phyloP scores from a whole-genome alignment of 2,797 vertebrate species.

The Bucorvus abyssinicus region DNA sequence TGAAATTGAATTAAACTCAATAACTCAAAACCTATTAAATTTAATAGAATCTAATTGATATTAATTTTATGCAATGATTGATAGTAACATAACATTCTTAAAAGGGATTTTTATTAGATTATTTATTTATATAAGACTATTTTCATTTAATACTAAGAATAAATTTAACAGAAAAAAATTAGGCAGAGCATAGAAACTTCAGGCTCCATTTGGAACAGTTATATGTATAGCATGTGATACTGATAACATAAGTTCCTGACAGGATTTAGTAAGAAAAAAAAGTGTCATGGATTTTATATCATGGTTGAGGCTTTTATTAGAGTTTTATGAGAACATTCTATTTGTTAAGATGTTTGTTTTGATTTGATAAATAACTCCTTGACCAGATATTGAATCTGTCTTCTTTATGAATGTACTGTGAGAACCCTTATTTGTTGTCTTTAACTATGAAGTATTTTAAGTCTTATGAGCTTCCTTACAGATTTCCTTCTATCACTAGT shows the following conservation, averaged over 20 bases:
- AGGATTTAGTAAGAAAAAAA: slow-evolving; percentile 48
- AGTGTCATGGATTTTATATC: slow-evolving; percentile 7
- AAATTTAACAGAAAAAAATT: slow-evolving; percentile 14
- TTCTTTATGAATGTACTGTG: not conserved
- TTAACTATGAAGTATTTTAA: not conserved
- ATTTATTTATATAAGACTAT: slow-evolving; percentile 48
- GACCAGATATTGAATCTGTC: not conserved
- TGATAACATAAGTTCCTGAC: slow-evolving; percentile 21
- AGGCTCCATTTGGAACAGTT: slow-evolving; percentile 1
- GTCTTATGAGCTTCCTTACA: not conserved
- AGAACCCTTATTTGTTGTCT: not conserved
- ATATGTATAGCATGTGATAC: not conserved
- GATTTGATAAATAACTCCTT: slow-evolving; percentile 54
- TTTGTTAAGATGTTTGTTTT: slow-evolving; percentile 40
- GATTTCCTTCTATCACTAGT: not conserved
- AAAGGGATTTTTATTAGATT: slow-evolving; percentile 43
- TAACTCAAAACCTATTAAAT: slow-evolving; percentile 75
- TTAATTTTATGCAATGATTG: slow-evolving; percentile 72
- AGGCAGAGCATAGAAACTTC: not conserved
- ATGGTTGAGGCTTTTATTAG: slow-evolving; percentile 38
- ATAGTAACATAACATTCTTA: slow-evolving; percentile 65
- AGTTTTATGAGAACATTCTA: slow-evolving; percentile 65
- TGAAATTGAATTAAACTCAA: slow-evolving; percentile 76
- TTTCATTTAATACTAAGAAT: slow-evolving; percentile 18
- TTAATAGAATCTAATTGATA: slow-evolving; percentile 75